Base-by-base conservation (phyloP, 2,797 vertebrate genomes). In the Pipistrellus pygmaeus region DNA sequence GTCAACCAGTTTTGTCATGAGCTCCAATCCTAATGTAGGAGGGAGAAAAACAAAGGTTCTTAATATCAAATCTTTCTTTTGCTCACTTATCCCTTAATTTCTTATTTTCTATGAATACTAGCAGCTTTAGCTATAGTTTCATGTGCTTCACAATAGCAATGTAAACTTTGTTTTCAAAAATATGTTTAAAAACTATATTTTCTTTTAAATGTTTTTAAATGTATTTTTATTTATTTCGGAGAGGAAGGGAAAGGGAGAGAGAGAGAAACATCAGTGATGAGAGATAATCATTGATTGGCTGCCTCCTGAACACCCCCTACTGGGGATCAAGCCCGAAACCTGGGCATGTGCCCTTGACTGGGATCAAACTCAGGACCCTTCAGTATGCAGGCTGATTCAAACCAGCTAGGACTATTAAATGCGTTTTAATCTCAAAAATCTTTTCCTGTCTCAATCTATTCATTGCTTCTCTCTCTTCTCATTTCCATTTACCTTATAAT, bases 401-500 rank as follows among this genome's bases (percentile, higher is more conserved):
- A 62, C 5, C 60, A 62, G 27, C 60, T 62, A 62, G 27, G 60
- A 14, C 32, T 57, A 86, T 32, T 30, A 38, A 85, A 51, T 71
- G 76, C 14, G 57, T 85, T 75, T 64, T 53, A 62, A 68, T 60
- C 44, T 92, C 46, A 89, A 95, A 80, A 72, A 1, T 71, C 0
- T 27, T 82, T 66, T 57, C 20, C 81, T 91, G 9, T 80, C 91
- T 81, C 64, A 68, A 13, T 57, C 27, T 82, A 32, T 20, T 90
- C 44, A 85, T 60, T 86, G 15, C 6, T 81, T 60, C 23, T 64
- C 35, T 78, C 30, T 77, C 5, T 68, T 30, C 14, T 92, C 4
- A 38, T 81, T 93, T 84, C 21, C 27, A 30, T 60, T 90, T 92
- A 60, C 17, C 13, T 57, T 92, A 51, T 90, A 57, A 60, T 75